These are phyloP conservation scores for Liopterus haemorrhoidalis DNA, from an alignment of 2,888 invertebrate species.

Conservation along the genomic window DNA sequence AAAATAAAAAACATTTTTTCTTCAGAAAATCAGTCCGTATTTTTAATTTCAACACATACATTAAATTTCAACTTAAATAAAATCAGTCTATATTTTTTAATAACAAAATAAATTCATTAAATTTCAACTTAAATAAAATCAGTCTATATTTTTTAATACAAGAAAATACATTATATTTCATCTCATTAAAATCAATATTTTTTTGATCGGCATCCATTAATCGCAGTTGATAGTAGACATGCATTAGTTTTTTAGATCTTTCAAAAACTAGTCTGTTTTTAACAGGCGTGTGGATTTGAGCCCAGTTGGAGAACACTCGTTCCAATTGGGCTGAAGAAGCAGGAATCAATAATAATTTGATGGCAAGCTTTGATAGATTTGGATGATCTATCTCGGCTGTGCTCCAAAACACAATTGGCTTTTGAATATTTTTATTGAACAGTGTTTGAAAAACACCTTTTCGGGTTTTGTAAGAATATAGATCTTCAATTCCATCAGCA, in stretches of 20 bases:
- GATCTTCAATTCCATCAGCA: slow-evolving; percentile 5
- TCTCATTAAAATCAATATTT: too few species aligned
- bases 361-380: slow-evolving; percentile 19
- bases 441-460: slow-evolving; percentile 9
- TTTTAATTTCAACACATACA: too few species aligned
- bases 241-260: slow-evolving; percentile 1
- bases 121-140: too few species aligned
- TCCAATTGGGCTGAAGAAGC: slow-evolving; percentile 26
- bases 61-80: too few species aligned
- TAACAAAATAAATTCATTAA: too few species aligned
- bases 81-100: too few species aligned
- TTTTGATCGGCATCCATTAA: neutral
- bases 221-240: neutral
- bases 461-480: neutral
- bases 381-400: slow-evolving; percentile 22
- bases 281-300: neutral
- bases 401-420: slow-evolving; percentile 23
- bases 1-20: too few species aligned
- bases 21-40: too few species aligned
- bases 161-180: too few species aligned
- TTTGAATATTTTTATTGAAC: slow-evolving; percentile 16
- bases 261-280: neutral
- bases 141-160: too few species aligned
- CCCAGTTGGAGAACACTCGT: slow-evolving; percentile 21
- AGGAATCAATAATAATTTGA: slow-evolving; percentile 23